These are phyloP conservation scores for Eremophila alpestris DNA, from an alignment of 2,797 vertebrate genomes.

Conservation along the genomic window DNA sequence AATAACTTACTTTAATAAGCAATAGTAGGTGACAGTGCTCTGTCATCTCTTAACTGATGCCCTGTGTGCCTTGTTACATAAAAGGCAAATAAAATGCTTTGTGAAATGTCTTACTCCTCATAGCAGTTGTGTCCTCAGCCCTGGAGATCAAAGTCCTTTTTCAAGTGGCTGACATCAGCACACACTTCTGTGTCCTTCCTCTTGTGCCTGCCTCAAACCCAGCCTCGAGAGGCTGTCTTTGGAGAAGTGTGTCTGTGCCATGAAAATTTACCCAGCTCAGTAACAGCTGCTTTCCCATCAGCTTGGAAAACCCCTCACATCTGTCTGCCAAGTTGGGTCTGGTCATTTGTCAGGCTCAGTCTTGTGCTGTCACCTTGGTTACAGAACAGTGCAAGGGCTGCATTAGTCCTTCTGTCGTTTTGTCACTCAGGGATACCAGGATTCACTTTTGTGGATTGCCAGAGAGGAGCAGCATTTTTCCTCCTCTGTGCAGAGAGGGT, in stretches of 20 bases:
- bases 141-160: not conserved
- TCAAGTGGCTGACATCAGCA: not conserved
- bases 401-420: not conserved
- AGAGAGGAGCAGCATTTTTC: not conserved
- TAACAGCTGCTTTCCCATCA: not conserved
- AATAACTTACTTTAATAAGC: not conserved
- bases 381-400: accelerated
- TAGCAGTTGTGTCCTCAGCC: not conserved
- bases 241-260: not conserved
- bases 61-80: not conserved
- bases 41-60: not conserved
- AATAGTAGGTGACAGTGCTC: not conserved
- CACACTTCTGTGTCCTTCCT: not conserved
- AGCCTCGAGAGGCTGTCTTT: not conserved
- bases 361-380: not conserved
- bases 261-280: not conserved
- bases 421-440: not conserved
- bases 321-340: accelerated
- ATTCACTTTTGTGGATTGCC: not conserved
- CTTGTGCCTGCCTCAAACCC: not conserved
- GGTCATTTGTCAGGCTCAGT: not conserved
- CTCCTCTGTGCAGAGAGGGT: accelerated
- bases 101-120: not conserved
- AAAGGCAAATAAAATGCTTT: not conserved
- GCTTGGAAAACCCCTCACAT: not conserved